phyloP scores from a whole-genome alignment of 2,113 vertebrate species.

The Proteles cristata region DNA sequence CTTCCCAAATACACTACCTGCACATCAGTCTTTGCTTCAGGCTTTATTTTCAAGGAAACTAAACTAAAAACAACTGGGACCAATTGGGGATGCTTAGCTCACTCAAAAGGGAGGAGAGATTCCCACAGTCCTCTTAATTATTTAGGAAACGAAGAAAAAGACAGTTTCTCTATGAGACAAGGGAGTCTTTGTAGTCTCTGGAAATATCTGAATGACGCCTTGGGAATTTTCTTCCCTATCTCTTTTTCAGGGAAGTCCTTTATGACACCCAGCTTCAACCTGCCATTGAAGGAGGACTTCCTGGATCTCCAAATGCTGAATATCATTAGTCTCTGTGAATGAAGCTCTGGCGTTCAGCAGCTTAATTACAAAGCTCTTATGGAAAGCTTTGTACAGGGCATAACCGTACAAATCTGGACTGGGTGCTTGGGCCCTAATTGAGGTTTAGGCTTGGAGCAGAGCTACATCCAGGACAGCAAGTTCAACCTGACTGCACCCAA shows the following conservation, averaged over 20 bases:
- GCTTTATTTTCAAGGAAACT: not conserved
- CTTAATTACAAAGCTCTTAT: not conserved
- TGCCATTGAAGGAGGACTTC: not conserved
- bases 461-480: not conserved
- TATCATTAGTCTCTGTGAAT: not conserved
- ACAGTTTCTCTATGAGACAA: not conserved
- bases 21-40: not conserved
- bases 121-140: not conserved
- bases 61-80: not conserved
- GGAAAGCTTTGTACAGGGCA: not conserved
- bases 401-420: not conserved
- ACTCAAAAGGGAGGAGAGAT: not conserved
- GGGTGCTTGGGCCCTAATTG: accelerated
- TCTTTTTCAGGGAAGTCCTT: conserved; percentile 11
- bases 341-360: not conserved
- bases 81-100: not conserved
- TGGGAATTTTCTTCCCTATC: not conserved
- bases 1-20: not conserved
- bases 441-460: not conserved
- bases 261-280: not conserved
- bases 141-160: not conserved
- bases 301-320: not conserved
- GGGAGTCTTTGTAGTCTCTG: not conserved
- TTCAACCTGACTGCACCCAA: not conserved
- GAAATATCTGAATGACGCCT: not conserved